Evolutionary conservation across 2,888 invertebrate species (phyloP).

Genomic region (Mythimna ferrago): DNA sequence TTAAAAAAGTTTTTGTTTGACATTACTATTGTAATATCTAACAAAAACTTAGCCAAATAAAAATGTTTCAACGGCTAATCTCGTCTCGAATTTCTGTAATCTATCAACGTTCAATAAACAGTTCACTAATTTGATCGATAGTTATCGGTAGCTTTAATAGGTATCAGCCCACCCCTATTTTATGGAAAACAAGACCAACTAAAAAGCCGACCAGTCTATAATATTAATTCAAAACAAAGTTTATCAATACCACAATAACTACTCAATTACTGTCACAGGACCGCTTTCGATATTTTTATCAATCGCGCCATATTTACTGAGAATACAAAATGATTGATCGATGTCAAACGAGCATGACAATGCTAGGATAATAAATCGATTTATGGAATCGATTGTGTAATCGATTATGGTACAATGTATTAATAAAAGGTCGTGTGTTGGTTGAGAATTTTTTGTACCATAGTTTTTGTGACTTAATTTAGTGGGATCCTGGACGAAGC

Average conservation of each 20-base stretch:
- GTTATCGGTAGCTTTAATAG: not conserved
- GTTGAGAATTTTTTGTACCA: not conserved
- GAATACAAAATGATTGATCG: slow-evolving; percentile 73
- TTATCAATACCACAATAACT: slow-evolving; percentile 69
- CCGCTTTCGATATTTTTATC: slow-evolving; percentile 74
- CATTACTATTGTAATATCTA: too few relatives aligned
- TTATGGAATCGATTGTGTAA: slow-evolving; percentile 63
- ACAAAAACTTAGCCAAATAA: too few relatives aligned
- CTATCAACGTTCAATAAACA: not conserved
- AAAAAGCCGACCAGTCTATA: slow-evolving; percentile 14
- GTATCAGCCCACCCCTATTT: slow-evolving; percentile 18
- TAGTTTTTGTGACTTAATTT: not conserved
- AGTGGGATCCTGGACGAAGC: not conserved
- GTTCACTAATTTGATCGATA: slow-evolving; percentile 1
- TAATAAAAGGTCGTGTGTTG: slow-evolving; percentile 41
- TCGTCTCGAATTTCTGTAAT: not conserved
- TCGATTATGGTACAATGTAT: slow-evolving; percentile 61
- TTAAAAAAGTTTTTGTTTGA: too few relatives aligned
- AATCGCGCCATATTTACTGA: slow-evolving; percentile 66
- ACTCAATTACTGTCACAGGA: slow-evolving; percentile 80
- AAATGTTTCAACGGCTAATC: not conserved
- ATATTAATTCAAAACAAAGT: slow-evolving; percentile 37
- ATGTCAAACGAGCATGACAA: slow-evolving; percentile 65
- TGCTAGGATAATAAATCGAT: slow-evolving; percentile 67
- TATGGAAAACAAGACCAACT: slow-evolving; percentile 13